Conservation (phyloP, 2,888 invertebrate genomes). For the Clostera curtula region DNA sequence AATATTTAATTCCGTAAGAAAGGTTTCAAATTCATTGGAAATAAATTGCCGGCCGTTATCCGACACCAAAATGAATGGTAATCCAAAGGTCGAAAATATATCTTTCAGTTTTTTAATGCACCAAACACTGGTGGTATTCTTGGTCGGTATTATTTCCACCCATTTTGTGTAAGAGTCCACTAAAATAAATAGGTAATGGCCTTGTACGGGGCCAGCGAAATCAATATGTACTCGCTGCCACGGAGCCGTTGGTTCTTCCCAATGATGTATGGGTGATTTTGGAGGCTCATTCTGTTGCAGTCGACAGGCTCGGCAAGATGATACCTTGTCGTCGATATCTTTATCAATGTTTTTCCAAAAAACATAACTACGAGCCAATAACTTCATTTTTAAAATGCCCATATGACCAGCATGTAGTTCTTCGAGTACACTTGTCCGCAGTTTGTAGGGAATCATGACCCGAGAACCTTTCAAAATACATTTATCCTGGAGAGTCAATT, state of each 20-base stretch:
- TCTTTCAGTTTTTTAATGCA: neutral
- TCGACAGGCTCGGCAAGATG: neutral
- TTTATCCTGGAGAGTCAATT: neutral
- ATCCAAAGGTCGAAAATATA: neutral
- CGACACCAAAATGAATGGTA: neutral
- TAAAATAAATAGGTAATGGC: neutral
- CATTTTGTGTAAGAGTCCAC: too few relatives aligned
- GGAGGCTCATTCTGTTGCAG: neutral
- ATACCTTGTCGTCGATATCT: neutral
- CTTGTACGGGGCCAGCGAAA: neutral
- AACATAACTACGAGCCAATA: neutral
- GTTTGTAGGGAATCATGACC: neutral
- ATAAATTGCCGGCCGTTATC: neutral
- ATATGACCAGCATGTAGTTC: neutral
- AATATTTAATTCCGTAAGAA: neutral
- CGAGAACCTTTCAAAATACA: neutral
- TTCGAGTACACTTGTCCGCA: neutral
- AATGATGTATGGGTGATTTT: neutral
- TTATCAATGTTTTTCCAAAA: neutral
- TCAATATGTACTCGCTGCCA: neutral
- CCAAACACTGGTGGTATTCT: neutral
- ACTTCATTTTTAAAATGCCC: neutral
- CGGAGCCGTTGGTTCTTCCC: neutral
- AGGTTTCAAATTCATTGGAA: too few relatives aligned
- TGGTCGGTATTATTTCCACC: too few relatives aligned